Conservation (phyloP, 1,140 invertebrate species). For the Camponotus floridanus region DNA sequence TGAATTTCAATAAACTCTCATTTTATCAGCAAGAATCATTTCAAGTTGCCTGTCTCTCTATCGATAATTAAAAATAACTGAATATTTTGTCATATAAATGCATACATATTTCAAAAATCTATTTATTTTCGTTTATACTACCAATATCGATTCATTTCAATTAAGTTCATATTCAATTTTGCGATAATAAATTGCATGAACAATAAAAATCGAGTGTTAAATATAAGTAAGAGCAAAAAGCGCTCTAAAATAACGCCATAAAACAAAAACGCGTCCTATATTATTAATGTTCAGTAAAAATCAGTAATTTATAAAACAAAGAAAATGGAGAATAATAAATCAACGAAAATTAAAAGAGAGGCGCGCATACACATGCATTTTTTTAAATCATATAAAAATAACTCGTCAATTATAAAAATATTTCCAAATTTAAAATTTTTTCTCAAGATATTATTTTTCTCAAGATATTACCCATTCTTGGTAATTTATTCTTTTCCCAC, state of each 20-base stretch:
- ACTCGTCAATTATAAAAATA: not conserved
- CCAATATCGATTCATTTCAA: not conserved
- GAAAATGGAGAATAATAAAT: not conserved
- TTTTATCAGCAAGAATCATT: conserved; percentile 10
- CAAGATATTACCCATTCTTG: not conserved
- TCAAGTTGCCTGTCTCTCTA: not conserved
- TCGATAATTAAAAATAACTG: not conserved
- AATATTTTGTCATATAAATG: conserved; percentile 7
- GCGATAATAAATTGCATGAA: not conserved
- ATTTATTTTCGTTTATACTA: not conserved
- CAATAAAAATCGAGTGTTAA: not conserved
- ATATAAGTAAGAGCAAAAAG: not conserved
- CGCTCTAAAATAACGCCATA: not conserved
- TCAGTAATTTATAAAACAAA: not conserved
- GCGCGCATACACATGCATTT: not conserved
- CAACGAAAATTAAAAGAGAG: not conserved
- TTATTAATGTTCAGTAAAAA: not conserved
- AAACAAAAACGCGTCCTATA: not conserved
- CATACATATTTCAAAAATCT: conserved; percentile 27
- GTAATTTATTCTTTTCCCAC: not conserved
- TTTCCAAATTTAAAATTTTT: not conserved
- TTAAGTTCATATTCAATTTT: not conserved
- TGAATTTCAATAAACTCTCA: not conserved
- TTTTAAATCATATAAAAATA: not conserved
- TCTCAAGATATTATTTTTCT: not conserved